Evolutionary conservation across 2,888 invertebrate genomes (phyloP), one percentile per base, ranked within the genome.

Genomic region (Sympetrum striolatum): DNA sequence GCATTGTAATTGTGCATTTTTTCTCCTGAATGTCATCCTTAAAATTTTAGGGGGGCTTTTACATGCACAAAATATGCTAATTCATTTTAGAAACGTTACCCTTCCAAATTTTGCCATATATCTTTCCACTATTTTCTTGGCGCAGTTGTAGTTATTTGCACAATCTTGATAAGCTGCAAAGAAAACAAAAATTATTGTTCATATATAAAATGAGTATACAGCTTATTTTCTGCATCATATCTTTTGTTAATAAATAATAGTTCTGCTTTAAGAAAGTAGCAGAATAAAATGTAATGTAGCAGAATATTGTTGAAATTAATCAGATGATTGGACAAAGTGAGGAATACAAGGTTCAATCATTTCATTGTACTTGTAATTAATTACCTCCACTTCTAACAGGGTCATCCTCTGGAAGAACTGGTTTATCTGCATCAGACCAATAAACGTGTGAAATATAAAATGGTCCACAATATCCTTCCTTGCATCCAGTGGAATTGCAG

Each of bases 91-190:
- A 73, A n/a, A 25, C 58, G 25, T 93, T 94, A 95, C 96, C 94
- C 94, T 94, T 91, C 95, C 96, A 92, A 94, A 96, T 92, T 94
- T 95, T 0, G 94, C 93, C 94, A 96, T 95, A 93, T 96, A 96
- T 90, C 94, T 95, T 91, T 94, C 94, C 0, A 96, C 95, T n/a
- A 96, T 95, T 91, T 93, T 94, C 91, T 95, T 94, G 0, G 96
- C 95, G 92, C 96, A 96, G 81, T 94, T 93, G 91, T 95, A 95
- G 91, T 95, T 95, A 91, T 94, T 93, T 0, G 96, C 95, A 92
- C 96, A 96, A 92, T 95, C 95, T 93, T 96, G 95, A 92, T 95
- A 96, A 3, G 96, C 96, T 96, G 93, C 90, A 93, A 94, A 92
- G 90, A 37, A 90, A 91, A 91, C 91, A 91, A 81, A n/a, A 22